A percentile compares a stretch with the other conserved stretches of the same genome.
Evolutionary conservation across 2,888 invertebrate species (phyloP).

Genomic region (Drosophila infuscata): DNA sequence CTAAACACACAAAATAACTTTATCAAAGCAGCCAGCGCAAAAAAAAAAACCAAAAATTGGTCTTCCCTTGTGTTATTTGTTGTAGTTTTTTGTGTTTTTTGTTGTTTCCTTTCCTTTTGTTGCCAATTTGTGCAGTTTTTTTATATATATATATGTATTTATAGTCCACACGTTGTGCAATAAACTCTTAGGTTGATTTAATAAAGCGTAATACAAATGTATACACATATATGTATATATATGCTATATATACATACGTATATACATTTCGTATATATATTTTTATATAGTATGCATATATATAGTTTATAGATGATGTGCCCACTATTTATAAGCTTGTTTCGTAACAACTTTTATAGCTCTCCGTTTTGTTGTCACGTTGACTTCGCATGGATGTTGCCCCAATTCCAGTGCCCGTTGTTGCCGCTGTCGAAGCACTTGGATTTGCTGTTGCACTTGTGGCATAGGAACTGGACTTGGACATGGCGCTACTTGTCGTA

Average conservation of each 20-base stretch:
- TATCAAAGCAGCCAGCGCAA: slow-evolving; percentile 24
- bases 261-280: slow-evolving; percentile 21
- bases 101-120: slow-evolving; percentile 8
- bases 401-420: slow-evolving; percentile 21
- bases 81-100: slow-evolving; percentile 14
- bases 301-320: slow-evolving; percentile 22
- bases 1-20: slow-evolving; percentile 24
- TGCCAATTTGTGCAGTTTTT: slow-evolving; percentile 29
- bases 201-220: slow-evolving; percentile 66
- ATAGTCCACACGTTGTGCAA: slow-evolving; percentile 52
- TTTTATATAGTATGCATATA: slow-evolving; percentile 13
- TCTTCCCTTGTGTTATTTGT: slow-evolving; percentile 39
- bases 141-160: slow-evolving; percentile 8
- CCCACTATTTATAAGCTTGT: slow-evolving; percentile 82
- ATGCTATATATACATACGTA: slow-evolving; percentile 31
- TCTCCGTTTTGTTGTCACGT: slow-evolving; percentile 81
- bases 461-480: slow-evolving; percentile 42
- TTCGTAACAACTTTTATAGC: slow-evolving; percentile 83
- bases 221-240: slow-evolving; percentile 25
- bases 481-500: slow-evolving; percentile 38
- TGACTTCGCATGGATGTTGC: slow-evolving; percentile 63
- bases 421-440: slow-evolving; percentile 33
- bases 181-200: slow-evolving; percentile 60
- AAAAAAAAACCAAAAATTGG: slow-evolving; percentile 18
- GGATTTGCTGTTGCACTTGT: slow-evolving; percentile 23